Conservation (phyloP, 1,140 invertebrate species). For the Rhopalosiphum maidis region DNA sequence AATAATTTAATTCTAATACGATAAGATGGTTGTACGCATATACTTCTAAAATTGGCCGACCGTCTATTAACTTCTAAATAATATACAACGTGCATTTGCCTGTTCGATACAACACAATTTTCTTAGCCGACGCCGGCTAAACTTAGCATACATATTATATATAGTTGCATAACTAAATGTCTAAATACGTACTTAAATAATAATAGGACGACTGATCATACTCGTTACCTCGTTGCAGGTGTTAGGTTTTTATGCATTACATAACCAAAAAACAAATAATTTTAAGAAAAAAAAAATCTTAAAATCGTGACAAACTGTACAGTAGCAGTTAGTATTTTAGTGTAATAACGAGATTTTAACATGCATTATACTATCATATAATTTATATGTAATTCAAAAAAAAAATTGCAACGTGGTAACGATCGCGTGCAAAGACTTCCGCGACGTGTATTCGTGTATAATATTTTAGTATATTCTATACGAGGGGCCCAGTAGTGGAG, state of each 20-base stretch:
- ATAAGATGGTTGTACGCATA: background rate
- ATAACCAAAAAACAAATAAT: background rate
- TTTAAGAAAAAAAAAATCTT: background rate
- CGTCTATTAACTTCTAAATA: background rate
- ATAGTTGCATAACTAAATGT: background rate
- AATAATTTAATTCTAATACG: background rate
- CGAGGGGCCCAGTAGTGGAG: too few species aligned
- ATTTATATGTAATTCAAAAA: background rate
- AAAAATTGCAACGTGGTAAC: background rate
- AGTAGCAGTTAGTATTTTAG: background rate
- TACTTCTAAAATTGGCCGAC: background rate
- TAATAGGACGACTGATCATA: background rate
- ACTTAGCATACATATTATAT: background rate
- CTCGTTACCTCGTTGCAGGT: too few species aligned
- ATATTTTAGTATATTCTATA: background rate
- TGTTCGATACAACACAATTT: background rate
- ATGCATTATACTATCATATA: too few species aligned
- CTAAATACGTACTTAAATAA: background rate
- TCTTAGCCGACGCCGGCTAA: background rate
- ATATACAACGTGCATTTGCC: background rate
- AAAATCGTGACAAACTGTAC: background rate
- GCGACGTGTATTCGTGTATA: background rate
- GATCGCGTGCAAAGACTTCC: background rate
- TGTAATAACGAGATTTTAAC: background rate
- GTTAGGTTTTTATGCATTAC: background rate